Percentiles rank a stretch among this genome's conserved stretches.
Conservation (phyloP, 2,113 vertebrate genomes). For the Indicator indicator region DNA sequence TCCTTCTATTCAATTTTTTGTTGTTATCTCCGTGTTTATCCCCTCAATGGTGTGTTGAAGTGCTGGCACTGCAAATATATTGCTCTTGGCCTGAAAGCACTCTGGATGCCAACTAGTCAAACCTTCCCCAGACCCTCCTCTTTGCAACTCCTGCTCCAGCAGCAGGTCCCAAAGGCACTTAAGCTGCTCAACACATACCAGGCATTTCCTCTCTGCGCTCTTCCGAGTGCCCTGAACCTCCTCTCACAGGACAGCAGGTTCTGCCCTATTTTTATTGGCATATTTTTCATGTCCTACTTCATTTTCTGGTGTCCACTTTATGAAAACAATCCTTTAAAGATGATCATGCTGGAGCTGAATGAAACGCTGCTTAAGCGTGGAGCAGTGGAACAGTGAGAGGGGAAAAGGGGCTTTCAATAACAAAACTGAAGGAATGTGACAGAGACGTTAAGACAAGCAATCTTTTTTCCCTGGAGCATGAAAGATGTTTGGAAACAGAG, state of each 20-base stretch:
- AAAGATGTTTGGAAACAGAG: conserved; percentile 66
- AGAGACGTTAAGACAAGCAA: conserved; percentile 2
- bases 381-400: background rate
- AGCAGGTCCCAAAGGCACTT: background rate
- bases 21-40: background rate
- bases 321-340: conserved; percentile 68
- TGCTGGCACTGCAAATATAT: background rate
- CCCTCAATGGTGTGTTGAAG: background rate
- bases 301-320: conserved; percentile 47
- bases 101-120: conserved; percentile 3
- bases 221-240: background rate
- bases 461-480: conserved; percentile 10
- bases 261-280: conserved; percentile 53
- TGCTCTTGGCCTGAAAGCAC: conserved; percentile 3
- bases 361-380: background rate
- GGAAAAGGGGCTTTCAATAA: background rate
- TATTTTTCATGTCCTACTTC: conserved; percentile 43
- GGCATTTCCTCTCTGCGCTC: background rate
- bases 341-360: background rate
- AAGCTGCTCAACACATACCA: background rate
- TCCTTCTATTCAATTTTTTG: background rate
- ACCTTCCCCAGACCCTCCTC: background rate
- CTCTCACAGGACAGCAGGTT: background rate
- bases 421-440: conserved; percentile 13
- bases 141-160: background rate